These are phyloP conservation scores for Macrotus californicus DNA, from an alignment of 2,113 vertebrate genomes.

Conservation along the genomic window DNA sequence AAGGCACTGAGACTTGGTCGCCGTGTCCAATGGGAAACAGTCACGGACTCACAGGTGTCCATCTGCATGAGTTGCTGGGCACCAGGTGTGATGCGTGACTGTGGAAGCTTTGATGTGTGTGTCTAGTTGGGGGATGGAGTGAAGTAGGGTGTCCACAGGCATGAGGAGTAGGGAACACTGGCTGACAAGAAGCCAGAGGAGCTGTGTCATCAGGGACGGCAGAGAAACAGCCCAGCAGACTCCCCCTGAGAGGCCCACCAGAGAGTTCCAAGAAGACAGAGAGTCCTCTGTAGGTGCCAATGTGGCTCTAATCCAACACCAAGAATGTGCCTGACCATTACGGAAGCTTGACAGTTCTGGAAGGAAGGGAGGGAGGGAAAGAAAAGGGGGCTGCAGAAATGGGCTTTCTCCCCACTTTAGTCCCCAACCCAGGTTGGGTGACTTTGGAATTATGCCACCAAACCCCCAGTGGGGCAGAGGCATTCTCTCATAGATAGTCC, in stretches of 20 bases:
- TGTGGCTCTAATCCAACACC: too few species aligned
- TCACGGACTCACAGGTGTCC: background rate
- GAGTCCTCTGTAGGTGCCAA: background rate
- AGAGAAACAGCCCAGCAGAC: background rate
- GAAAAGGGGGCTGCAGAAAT: background rate
- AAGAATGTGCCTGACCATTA: background rate
- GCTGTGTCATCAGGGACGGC: background rate
- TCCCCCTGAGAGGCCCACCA: background rate
- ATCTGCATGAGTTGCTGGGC: background rate
- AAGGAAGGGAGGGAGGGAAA: background rate
- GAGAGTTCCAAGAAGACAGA: background rate
- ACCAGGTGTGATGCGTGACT: accelerated
- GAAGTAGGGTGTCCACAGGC: background rate
- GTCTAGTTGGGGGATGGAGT: accelerated
- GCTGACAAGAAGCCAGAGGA: background rate
- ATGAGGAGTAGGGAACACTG: accelerated
- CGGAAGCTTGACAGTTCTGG: background rate
- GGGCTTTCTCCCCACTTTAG: background rate
- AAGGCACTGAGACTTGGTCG: background rate
- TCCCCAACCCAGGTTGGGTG: background rate
- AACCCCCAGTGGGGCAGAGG: background rate
- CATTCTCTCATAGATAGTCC: background rate
- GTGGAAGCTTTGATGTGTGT: background rate
- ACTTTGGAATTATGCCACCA: background rate
- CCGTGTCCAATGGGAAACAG: accelerated